Evolutionary conservation across 1,140 invertebrate genomes (phyloP).

Genomic region (Mamestra configurata): DNA sequence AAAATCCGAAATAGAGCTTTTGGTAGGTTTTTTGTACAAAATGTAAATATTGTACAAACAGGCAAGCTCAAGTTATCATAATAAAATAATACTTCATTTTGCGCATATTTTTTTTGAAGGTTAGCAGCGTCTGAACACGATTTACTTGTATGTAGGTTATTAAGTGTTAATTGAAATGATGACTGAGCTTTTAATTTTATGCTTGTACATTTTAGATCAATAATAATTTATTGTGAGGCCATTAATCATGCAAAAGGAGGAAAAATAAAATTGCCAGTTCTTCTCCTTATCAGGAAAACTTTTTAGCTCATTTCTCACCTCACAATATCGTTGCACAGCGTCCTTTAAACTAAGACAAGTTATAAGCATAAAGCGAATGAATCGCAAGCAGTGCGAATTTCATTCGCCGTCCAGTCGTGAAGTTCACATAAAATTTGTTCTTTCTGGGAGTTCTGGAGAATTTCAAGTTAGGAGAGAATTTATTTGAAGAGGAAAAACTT

Average conservation of each 20-base stretch:
- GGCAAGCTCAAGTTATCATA: not conserved
- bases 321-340: not conserved
- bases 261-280: not conserved
- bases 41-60: not conserved
- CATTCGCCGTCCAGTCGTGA: not conserved
- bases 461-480: constrained; percentile 41
- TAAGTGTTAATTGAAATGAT: not conserved
- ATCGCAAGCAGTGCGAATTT: not conserved
- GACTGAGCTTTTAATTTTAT: too few relatives aligned
- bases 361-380: constrained; percentile 8
- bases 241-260: not conserved
- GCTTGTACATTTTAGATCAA: not conserved
- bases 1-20: not conserved
- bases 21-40: too few relatives aligned
- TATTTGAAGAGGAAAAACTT: constrained; percentile 51
- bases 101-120: too few relatives aligned
- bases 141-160: not conserved
- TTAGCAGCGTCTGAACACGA: not conserved
- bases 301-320: not conserved
- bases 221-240: not conserved
- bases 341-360: not conserved
- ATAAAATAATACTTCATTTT: too few relatives aligned
- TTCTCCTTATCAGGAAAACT: not conserved
- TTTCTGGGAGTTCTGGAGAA: not conserved
- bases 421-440: constrained; percentile 27